Conservation (phyloP, 2,113 vertebrate species). For the Oncorhynchus keta region DNA sequence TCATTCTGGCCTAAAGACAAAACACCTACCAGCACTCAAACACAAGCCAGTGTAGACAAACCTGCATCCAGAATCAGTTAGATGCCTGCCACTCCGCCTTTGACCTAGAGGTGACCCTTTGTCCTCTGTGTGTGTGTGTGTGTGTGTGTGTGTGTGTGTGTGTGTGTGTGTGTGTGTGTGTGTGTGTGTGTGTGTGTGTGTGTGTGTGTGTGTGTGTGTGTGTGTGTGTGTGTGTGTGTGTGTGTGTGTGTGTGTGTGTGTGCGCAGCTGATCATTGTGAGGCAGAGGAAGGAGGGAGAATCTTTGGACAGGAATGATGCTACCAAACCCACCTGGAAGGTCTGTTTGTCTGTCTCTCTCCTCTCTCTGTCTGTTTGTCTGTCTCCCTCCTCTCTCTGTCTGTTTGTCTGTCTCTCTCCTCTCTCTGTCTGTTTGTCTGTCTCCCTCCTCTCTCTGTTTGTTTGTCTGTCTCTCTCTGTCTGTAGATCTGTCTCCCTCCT, state of each 20-base stretch:
- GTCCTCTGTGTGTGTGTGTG: constrained; percentile 5
- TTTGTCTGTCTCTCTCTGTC: constrained; percentile 55
- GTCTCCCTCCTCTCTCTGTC: constrained; percentile 25
- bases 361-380: constrained; percentile 50
- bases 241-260: constrained; percentile 20
- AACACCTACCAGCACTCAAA: too few relatives aligned
- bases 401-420: too few relatives aligned
- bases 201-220: constrained; percentile 16
- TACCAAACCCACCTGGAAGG: constrained; percentile 80
- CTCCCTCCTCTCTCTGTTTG: constrained; percentile 54
- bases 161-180: constrained; percentile 10
- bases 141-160: constrained; percentile 18
- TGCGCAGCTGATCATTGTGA: constrained; percentile 68
- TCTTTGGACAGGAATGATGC: constrained; percentile 69
- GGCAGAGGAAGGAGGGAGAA: constrained; percentile 76
- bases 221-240: constrained; percentile 7
- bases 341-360: constrained; percentile 55
- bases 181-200: constrained; percentile 20
- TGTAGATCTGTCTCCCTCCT: constrained; percentile 14
- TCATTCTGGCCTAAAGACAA: too few relatives aligned
- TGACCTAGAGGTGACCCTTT: constrained; percentile 29
- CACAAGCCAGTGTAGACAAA: too few relatives aligned
- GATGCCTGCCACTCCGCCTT: too few relatives aligned
- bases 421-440: constrained; percentile 42
- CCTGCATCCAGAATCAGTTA: too few relatives aligned